Base-by-base conservation (phyloP, 2,113 vertebrate genomes). In the Cyprinus carpio region DNA sequence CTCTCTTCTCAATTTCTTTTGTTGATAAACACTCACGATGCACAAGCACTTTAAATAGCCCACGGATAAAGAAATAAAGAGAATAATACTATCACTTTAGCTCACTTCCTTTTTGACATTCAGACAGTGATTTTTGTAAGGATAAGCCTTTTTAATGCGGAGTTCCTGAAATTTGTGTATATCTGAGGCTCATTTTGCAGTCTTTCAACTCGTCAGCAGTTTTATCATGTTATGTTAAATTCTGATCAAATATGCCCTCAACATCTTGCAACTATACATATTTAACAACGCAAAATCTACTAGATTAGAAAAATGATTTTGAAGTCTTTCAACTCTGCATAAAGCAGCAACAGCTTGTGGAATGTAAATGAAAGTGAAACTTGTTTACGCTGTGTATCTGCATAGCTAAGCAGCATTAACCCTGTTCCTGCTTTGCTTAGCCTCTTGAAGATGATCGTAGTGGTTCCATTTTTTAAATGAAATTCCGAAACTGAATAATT, bases 261-360 rank as follows among this genome's bases (percentile, higher is more conserved):
- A 81, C 62, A 81, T 81, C 62, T 69, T 31, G 37, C 37, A 81
- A 81, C 58, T 67, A 81, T 69, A 81, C 80, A 81, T 81, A 81
- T 81, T 81, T 81, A 81, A 81, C 62, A 67, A 34, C 25, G 11
- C 79, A 69, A 81, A 67, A 62, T 65, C 62, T 64, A 20, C 40
- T 81, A 18, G 37, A 80, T 64, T 64, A 29, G 20, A 64, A 34
- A 46, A 29, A 43, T 51, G n/a, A n/a, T n/a, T n/a, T n/a, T n/a
- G n/a, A n/a, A n/a, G n/a, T n/a, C n/a, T n/a, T n/a, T n/a, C n/a
- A n/a, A n/a, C n/a, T n/a, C n/a, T n/a, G n/a, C n/a, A n/a, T n/a
- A n/a, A n/a, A n/a, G n/a, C n/a, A n/a, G n/a, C n/a, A n/a, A n/a
- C n/a, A n/a, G n/a, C n/a, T n/a, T n/a, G 27, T 51, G 62, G 43